A percentile compares a stretch with the other conserved stretches of the same genome.
These are phyloP conservation scores for Nycticryphes semicollaris DNA, from an alignment of 2,113 vertebrate genomes.

Conservation along the genomic window DNA sequence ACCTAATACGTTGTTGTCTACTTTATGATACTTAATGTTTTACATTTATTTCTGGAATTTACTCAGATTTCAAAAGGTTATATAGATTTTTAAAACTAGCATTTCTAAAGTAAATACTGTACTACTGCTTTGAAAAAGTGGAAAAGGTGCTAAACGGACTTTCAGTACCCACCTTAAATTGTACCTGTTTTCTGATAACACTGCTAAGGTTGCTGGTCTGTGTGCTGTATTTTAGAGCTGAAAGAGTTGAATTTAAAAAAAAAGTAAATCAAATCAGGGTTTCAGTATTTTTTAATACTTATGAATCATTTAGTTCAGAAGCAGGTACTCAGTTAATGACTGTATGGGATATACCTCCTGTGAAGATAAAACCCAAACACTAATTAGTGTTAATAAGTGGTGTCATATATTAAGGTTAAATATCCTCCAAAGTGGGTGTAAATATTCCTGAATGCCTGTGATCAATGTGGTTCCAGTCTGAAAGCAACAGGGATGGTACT, in stretches of 20 bases:
- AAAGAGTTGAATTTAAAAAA: background rate
- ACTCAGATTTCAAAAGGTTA: background rate
- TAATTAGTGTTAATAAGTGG: slow-evolving; percentile 33
- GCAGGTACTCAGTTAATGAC: slow-evolving; percentile 21
- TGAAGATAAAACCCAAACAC: slow-evolving; percentile 22
- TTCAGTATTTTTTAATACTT: background rate
- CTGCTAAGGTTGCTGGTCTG: background rate
- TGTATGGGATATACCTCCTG: background rate
- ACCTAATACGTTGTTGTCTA: background rate
- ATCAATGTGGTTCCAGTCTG: background rate
- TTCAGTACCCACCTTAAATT: background rate
- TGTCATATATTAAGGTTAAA: background rate
- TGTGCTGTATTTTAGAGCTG: background rate
- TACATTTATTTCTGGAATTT: background rate
- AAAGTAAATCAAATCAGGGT: background rate
- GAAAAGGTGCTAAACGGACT: background rate
- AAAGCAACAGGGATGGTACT: background rate
- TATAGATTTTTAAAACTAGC: background rate
- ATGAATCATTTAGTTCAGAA: slow-evolving; percentile 29
- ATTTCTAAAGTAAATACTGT: background rate
- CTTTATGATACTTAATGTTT: background rate
- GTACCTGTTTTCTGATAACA: background rate
- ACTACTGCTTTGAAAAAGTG: background rate
- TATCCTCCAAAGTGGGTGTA: background rate
- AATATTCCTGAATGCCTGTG: background rate